Evolutionary conservation across 1,140 invertebrate species (phyloP), one percentile per base, ranked within the genome.

Genomic region (Halictus rubicundus): DNA sequence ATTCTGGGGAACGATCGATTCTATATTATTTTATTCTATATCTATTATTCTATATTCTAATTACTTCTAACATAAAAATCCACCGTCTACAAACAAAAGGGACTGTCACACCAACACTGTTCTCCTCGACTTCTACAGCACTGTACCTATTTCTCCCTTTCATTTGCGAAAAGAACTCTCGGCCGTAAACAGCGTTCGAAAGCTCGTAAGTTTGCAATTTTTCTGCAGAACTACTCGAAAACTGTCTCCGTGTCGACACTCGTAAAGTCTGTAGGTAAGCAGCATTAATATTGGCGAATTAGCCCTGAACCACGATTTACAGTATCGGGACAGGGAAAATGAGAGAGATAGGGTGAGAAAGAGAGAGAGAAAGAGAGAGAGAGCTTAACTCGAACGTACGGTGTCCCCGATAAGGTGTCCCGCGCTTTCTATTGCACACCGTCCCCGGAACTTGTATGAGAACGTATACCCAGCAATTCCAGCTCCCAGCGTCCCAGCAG

Each of bases 331-430:
- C 5, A 59, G 23, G 2, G n/a, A 12, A 10, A 12, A 12, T 9
- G n/a, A 60, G 23, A 25, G 19, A 46, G 42, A 37, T 2, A 27
- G 32, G 32, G 32, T 32, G 63, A 52, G 14, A 4, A 19, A 21
- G 49, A 21, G 49, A 7, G 19, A 19, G 4, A 19, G 16, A 52
- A 5, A 52, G 54, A 46, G 57, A 52, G 54, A 46, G 57, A 25
- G 61, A 79, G 81, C 80, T 89, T 88, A 89, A 90, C 85, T 66
- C 61, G 72, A 88, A 91, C 80, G 82, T 85, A 90, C 78, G 87
- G 81, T 54, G 77, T n/a, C n/a, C 66, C 60, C 73, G 83, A 89
- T 89, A 88, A 89, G 83, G 78, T 42, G 80, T 74, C 73, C 63
- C 81, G 74, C 71, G 80, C 57, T 73, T 82, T 78, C 68, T 80